Conservation (phyloP, 1,140 invertebrate species). For the Habropoda laboriosa region DNA sequence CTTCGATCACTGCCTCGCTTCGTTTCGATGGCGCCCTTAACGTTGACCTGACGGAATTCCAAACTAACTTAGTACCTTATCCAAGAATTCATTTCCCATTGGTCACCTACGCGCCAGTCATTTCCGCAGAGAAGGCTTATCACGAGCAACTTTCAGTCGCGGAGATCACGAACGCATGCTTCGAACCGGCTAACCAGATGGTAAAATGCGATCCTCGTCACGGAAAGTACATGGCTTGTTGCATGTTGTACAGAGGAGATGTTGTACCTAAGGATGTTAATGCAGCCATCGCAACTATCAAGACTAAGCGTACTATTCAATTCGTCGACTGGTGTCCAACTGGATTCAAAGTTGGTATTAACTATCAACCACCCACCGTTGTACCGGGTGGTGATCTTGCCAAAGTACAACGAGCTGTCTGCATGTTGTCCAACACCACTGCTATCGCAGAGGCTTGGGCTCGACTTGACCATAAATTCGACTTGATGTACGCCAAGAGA, state of each 20-base stretch:
- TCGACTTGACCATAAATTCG: conserved; percentile 54
- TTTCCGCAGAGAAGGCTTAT: conserved; percentile 64
- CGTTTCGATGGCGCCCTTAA: conserved; percentile 61
- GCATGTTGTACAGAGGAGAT: conserved; percentile 85
- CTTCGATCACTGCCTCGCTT: conserved; percentile 76
- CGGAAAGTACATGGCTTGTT: conserved; percentile 84
- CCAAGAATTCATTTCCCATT: conserved; percentile 69
- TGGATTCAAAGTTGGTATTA: conserved; percentile 84
- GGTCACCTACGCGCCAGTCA: conserved; percentile 62
- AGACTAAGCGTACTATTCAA: conserved; percentile 77
- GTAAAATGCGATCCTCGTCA: conserved; percentile 84
- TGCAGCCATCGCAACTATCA: conserved; percentile 61
- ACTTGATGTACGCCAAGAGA: conserved; percentile 61
- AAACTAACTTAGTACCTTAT: conserved; percentile 70
- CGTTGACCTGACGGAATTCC: conserved; percentile 57
- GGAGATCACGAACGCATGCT: conserved; percentile 83
- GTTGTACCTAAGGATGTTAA: conserved; percentile 88
- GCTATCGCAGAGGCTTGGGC: conserved; percentile 61
- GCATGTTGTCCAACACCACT: conserved; percentile 87
- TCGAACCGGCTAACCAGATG: conserved; percentile 86
- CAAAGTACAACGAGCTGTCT: conserved; percentile 85
- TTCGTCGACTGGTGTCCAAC: conserved; percentile 86
- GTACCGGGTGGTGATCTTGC: conserved; percentile 85
- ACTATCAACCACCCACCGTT: conserved; percentile 86
- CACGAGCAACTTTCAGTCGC: conserved; percentile 59